phyloP scores from a whole-genome alignment of 1,140 invertebrate species.

The Theocolax elegans region DNA sequence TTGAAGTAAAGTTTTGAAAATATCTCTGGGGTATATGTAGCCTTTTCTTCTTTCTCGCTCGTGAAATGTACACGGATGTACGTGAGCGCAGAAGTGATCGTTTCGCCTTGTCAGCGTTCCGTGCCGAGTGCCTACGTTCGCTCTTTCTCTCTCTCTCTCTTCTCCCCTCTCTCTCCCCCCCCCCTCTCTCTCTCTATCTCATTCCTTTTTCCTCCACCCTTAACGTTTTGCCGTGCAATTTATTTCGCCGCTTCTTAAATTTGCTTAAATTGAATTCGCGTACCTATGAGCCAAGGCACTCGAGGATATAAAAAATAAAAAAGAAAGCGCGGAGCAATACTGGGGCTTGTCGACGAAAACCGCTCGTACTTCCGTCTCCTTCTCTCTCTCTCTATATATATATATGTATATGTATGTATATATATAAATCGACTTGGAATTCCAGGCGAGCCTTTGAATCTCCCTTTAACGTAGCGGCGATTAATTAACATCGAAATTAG shows the following conservation, averaged over 20 bases:
- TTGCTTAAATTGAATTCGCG: slow-evolving; percentile 31
- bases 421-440: slow-evolving; percentile 11
- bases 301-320: too few species aligned
- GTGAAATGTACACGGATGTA: slow-evolving; percentile 6
- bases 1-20: slow-evolving; percentile 34
- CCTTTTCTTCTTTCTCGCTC: not conserved
- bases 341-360: too few species aligned
- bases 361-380: not conserved
- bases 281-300: not conserved
- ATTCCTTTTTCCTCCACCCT: not conserved
- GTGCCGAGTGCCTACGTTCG: slow-evolving; percentile 2
- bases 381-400: too few species aligned
- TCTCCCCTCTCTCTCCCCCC: not conserved
- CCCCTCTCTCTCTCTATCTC: too few species aligned
- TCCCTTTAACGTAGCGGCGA: not conserved
- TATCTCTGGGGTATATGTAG: slow-evolving; percentile 16
- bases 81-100: slow-evolving; percentile 6
- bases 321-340: too few species aligned
- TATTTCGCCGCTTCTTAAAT: slow-evolving; percentile 27
- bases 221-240: slow-evolving; percentile 8
- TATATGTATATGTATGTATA: not conserved
- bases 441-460: slow-evolving; percentile 14
- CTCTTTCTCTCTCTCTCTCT: not conserved
- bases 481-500: slow-evolving; percentile 40
- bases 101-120: slow-evolving; percentile 40